phyloP scores from a whole-genome alignment of 2,888 invertebrate genomes.

The Elgonia sp. region DNA sequence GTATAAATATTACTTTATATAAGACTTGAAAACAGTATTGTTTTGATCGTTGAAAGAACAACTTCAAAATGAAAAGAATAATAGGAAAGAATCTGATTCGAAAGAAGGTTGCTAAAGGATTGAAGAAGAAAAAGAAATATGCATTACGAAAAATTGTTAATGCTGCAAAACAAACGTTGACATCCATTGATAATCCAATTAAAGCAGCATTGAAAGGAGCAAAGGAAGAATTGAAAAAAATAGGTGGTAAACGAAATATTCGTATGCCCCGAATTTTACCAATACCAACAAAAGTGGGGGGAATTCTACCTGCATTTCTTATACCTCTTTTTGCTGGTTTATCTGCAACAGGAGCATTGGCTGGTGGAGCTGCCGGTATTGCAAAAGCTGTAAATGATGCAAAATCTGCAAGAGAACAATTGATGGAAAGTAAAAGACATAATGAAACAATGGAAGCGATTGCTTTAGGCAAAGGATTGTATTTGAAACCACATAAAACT shows the following conservation, averaged over 20 bases:
- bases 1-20: too few species aligned
- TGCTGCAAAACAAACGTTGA: too few species aligned
- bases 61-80: too few species aligned
- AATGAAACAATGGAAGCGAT: slow-evolving; percentile 85
- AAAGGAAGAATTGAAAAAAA: not conserved
- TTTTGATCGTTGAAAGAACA: too few species aligned
- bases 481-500: slow-evolving; percentile 43
- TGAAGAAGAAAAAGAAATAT: too few species aligned
- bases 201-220: slow-evolving; percentile 38
- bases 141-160: too few species aligned
- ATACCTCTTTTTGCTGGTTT: slow-evolving; percentile 79
- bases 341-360: slow-evolving; percentile 80
- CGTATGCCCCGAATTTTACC: slow-evolving; percentile 26
- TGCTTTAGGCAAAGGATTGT: slow-evolving; percentile 79
- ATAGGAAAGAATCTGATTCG: too few species aligned
- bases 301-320: slow-evolving; percentile 76
- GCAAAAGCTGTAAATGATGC: slow-evolving; percentile 83
- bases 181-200: not conserved
- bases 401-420: slow-evolving; percentile 81
- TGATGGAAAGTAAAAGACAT: slow-evolving; percentile 82
- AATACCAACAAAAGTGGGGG: slow-evolving; percentile 65
- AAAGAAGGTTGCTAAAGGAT: too few species aligned
- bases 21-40: too few species aligned
- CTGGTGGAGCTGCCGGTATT: slow-evolving; percentile 83
- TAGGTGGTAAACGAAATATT: slow-evolving; percentile 9